Evolutionary conservation across 2,797 vertebrate genomes (phyloP).

Genomic region (Sebastes vulpes): DNA sequence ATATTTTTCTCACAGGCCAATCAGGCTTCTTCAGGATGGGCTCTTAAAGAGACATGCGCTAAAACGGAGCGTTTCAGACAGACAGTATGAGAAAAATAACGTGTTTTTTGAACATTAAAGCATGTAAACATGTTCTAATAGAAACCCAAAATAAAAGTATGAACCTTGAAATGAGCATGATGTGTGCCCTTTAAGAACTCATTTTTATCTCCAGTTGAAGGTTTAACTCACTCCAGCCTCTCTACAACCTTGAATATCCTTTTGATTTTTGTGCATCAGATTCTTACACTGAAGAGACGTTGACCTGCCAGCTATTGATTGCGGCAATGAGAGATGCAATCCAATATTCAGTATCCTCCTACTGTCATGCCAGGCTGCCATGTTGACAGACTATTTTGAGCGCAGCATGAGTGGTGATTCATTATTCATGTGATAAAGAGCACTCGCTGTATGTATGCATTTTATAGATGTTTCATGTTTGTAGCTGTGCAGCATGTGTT

Average conservation of each 20-base stretch:
- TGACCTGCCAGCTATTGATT: conserved; percentile 65
- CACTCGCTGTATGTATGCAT: conserved; percentile 22
- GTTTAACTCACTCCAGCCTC: neutral
- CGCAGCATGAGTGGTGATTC: conserved; percentile 53
- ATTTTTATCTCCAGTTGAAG: neutral
- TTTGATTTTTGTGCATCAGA: conserved; percentile 41
- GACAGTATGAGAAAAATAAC: neutral
- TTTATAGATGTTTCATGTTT: conserved; percentile 35
- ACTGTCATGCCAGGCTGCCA: conserved; percentile 35
- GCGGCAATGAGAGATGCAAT: conserved; percentile 45
- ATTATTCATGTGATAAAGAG: conserved; percentile 70
- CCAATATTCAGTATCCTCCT: conserved; percentile 53
- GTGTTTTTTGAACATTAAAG: neutral
- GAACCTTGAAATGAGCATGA: neutral
- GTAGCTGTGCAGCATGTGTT: neutral
- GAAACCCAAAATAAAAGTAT: neutral
- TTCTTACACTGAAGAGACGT: conserved; percentile 13
- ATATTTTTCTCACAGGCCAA: too few relatives aligned
- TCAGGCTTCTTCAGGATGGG: too few relatives aligned
- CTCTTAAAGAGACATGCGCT: too few relatives aligned
- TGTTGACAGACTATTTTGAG: conserved; percentile 74
- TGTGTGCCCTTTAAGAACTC: neutral
- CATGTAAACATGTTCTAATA: neutral
- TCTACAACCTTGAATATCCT: conserved; percentile 51
- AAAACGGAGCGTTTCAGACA: neutral